Conservation (phyloP, 2,113 vertebrate genomes). For the Nibea coibor region DNA sequence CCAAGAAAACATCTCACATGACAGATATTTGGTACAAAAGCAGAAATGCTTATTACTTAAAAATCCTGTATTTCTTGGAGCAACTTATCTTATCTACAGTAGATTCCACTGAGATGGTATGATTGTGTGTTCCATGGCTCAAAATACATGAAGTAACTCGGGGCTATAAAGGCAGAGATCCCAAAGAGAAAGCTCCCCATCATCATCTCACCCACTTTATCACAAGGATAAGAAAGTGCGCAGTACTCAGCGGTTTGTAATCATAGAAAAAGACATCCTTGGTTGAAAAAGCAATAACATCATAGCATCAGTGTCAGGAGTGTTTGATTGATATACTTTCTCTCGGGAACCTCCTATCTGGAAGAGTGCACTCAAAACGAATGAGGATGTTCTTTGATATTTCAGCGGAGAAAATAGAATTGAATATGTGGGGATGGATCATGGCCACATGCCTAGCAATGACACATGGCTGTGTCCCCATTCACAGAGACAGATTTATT, state of each 20-base stretch:
- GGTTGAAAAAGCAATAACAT: constrained; percentile 51
- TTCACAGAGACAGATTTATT: constrained; percentile 52
- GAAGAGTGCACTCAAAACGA: constrained; percentile 35
- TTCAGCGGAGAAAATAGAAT: constrained; percentile 29
- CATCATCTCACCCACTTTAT: constrained; percentile 34
- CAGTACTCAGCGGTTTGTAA: constrained; percentile 14
- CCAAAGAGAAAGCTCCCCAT: constrained; percentile 6
- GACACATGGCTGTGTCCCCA: constrained; percentile 11
- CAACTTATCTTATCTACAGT: background rate
- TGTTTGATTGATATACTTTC: constrained; percentile 36
- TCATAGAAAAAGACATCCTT: constrained; percentile 15
- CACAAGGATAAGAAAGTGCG: constrained; percentile 23
- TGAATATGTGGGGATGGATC: constrained; percentile 63
- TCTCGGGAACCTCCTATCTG: constrained; percentile 29
- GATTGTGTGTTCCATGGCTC: constrained; percentile 8
- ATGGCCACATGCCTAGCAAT: constrained; percentile 26
- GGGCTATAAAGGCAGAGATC: background rate
- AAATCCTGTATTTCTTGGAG: background rate
- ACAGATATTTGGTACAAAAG: too few relatives aligned
- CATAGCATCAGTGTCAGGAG: constrained; percentile 41
- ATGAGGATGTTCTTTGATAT: constrained; percentile 49
- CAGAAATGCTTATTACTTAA: background rate
- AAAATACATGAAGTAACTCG: constrained; percentile 10
- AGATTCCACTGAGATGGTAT: background rate
- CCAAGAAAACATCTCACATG: too few relatives aligned